Conservation (phyloP, 2,888 invertebrate species). For the Sarcophaga carnaria region DNA sequence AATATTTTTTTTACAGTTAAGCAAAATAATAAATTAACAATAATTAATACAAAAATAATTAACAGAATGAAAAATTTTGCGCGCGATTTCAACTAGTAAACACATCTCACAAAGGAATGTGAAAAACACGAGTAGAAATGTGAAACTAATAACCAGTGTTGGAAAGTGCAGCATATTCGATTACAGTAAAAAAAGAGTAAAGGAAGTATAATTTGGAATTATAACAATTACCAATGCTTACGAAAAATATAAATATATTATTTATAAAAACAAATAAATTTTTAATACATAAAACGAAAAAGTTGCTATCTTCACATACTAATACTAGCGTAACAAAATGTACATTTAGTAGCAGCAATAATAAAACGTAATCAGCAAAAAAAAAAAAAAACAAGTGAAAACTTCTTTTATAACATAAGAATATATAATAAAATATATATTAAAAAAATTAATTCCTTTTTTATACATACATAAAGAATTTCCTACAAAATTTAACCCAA, state of each 20-base stretch:
- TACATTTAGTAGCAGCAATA: neutral
- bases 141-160: conserved; percentile 10
- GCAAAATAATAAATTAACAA: too few relatives aligned
- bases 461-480: neutral
- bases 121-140: conserved; percentile 1
- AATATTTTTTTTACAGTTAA: too few relatives aligned
- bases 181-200: conserved; percentile 2
- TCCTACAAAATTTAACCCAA: too few relatives aligned
- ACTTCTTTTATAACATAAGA: conserved; percentile 27
- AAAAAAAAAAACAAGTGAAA: conserved; percentile 54
- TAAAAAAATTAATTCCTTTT: neutral
- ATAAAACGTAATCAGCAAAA: neutral
- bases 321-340: neutral
- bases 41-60: neutral
- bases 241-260: conserved; percentile 17
- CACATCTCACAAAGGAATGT: neutral
- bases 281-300: conserved; percentile 30
- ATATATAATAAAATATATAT: neutral
- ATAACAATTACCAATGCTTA: conserved; percentile 39
- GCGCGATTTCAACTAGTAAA: conserved; percentile 37
- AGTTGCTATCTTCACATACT: conserved; percentile 40
- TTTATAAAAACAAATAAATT: conserved; percentile 4
- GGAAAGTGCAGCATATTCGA: neutral
- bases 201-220: neutral
- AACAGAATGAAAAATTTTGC: conserved; percentile 15